Evolutionary conservation across 2,888 invertebrate species (phyloP), one percentile per base, ranked within the genome.

Genomic region (Caenorhabditis zanzibari): DNA sequence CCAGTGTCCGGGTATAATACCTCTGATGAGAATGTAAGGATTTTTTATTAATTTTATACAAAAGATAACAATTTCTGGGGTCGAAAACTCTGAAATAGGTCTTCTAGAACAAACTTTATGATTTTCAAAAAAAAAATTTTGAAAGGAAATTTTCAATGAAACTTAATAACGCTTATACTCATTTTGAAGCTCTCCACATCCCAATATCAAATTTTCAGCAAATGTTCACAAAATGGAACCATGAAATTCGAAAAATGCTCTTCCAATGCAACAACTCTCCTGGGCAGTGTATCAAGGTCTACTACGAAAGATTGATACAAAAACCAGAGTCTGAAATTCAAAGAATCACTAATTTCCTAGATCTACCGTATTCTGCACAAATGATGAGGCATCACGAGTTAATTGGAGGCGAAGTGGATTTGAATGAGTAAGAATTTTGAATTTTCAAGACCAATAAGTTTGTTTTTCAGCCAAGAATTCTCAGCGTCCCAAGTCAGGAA

Each of bases 211-310:
- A n/a, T 41, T 94, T 97, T 96, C 94, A 95, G 96, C 85, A 84
- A 97, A 94, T 98, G 97, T 93, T 94, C 97, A 94, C 95, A 94
- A 91, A 97, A 96, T 98, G 98, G 98, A 97, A 97, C 94, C 63
- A 66, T 24, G 80, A 86, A 24, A 77, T 88, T 92, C 95, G 96
- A 93, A 94, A 95, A 84, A 98, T 98, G 98, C 95, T 96, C 94
- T 95, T 95, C 91, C 96, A 97, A 94, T 97, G 97, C 94, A 58
- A 90, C 35, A 81, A 73, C n/a, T 32, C 80, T 14, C 72, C 71
- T 0, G 85, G 82, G 6, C 68, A 71, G 41, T 87, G 87, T 52
- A 66, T 87, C 32, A 66, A 74, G 52, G 86, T 98, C 76, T 96
- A 96, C 92, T 98, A 98, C 94, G 98, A 98, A 94, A 96, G 97